These are phyloP conservation scores for Misgurnus anguillicaudatus DNA, from an alignment of 2,113 vertebrate species.

Conservation along the genomic window DNA sequence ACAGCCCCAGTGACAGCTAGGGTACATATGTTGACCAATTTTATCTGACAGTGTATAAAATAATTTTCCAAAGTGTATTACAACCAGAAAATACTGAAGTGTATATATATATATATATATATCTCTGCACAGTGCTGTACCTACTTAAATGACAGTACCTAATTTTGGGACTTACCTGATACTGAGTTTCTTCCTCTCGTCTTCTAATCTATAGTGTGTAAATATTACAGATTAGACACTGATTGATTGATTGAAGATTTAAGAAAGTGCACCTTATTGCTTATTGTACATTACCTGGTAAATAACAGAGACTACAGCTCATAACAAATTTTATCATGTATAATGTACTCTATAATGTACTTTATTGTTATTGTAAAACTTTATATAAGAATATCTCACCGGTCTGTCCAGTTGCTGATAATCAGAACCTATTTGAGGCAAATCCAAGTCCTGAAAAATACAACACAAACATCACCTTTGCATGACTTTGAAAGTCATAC, in stretches of 20 bases:
- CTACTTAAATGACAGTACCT: too few species aligned
- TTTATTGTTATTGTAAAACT: too few species aligned
- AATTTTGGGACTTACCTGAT: conserved; percentile 11
- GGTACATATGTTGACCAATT: too few species aligned
- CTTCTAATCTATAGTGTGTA: conserved; percentile 25
- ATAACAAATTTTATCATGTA: too few species aligned
- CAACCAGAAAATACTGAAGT: too few species aligned
- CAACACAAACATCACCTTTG: not conserved
- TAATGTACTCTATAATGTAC: too few species aligned
- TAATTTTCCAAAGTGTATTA: too few species aligned
- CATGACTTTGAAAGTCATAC: not conserved
- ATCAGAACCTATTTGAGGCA: conserved; percentile 12
- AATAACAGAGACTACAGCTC: too few species aligned
- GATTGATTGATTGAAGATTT: not conserved
- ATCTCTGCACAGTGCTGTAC: too few species aligned
- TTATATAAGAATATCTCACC: not conserved
- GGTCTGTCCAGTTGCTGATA: conserved; percentile 40
- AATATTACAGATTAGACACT: not conserved
- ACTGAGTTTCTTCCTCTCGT: conserved; percentile 35
- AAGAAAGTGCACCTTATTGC: not conserved
- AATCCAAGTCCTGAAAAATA: conserved; percentile 27
- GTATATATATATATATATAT: too few species aligned
- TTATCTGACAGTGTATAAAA: too few species aligned
- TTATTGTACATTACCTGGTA: not conserved
- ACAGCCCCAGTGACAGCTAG: too few species aligned